Conservation (phyloP, 2,888 invertebrate genomes). For the Ophion ventricosus region DNA sequence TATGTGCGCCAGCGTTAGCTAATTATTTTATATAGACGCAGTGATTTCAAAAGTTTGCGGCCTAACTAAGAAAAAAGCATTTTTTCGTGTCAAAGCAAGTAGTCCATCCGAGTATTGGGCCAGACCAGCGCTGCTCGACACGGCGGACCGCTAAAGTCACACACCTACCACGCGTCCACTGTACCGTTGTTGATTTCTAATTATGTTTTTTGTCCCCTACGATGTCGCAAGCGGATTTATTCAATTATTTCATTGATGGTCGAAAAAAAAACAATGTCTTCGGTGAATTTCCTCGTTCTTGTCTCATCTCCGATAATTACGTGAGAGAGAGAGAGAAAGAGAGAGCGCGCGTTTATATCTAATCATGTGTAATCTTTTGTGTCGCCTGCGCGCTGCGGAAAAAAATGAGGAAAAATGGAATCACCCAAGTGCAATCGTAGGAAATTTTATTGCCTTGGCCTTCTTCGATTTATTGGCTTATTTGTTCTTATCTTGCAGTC, state of each 20-base stretch:
- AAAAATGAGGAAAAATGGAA: not conserved
- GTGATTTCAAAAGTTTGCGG: not conserved
- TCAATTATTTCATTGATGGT: not conserved
- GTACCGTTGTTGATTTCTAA: not conserved
- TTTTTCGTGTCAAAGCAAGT: not conserved
- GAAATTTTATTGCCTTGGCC: not conserved
- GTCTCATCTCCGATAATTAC: not conserved
- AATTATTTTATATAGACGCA: not conserved
- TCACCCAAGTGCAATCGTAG: not conserved
- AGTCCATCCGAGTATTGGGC: not conserved
- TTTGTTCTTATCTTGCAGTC: not conserved
- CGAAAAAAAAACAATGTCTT: not conserved
- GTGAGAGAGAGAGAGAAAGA: not conserved
- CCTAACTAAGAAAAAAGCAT: not conserved
- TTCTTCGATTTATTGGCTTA: not conserved
- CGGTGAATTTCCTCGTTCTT: not conserved
- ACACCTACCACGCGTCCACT: not conserved
- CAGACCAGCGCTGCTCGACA: not conserved
- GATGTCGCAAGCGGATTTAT: not conserved
- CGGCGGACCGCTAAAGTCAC: not conserved
- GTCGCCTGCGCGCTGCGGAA: not conserved
- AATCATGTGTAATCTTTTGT: not conserved
- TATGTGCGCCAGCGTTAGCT: not conserved
- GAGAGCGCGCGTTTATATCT: not conserved
- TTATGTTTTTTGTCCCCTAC: not conserved